phyloP scores from a whole-genome alignment of 2,888 invertebrate species.

The Meiosimyza platycephala region DNA sequence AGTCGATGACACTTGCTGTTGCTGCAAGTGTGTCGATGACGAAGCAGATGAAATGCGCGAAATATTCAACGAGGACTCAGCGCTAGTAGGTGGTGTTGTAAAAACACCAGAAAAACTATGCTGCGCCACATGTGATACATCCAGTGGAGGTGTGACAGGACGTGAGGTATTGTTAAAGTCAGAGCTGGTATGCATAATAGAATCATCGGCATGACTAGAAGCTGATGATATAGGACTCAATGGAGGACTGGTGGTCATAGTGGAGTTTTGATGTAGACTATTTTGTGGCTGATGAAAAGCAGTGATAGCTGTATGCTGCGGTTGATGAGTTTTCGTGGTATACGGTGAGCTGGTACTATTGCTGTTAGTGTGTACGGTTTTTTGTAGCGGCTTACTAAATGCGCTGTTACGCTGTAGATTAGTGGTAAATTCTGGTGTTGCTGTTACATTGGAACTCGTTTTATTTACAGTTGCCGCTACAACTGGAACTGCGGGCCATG shows the following conservation, averaged over 20 bases:
- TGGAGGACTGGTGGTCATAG: constrained; percentile 72
- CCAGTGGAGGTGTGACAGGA: constrained; percentile 70
- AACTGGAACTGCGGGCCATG: background rate
- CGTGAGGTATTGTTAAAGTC: constrained; percentile 59
- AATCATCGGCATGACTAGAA: constrained; percentile 73
- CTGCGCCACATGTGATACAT: constrained; percentile 55
- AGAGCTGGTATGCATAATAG: constrained; percentile 68
- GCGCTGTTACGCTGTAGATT: constrained; percentile 67
- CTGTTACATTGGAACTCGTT: background rate
- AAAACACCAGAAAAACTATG: constrained; percentile 60
- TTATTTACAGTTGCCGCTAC: background rate
- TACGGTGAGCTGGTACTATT: constrained; percentile 13
- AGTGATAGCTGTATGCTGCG: constrained; percentile 33
- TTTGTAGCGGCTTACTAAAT: constrained; percentile 65
- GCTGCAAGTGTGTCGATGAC: constrained; percentile 56
- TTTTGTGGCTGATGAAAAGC: constrained; percentile 25
- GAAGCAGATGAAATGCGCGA: constrained; percentile 62
- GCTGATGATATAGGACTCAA: constrained; percentile 77
- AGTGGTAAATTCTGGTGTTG: constrained; percentile 43
- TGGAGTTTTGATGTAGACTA: constrained; percentile 44
- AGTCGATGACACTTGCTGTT: constrained; percentile 61
- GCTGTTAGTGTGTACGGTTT: background rate
- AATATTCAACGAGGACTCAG: constrained; percentile 69
- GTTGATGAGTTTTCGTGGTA: constrained; percentile 14
- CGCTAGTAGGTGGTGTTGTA: constrained; percentile 72